These are phyloP conservation scores for Loripinus fragilis DNA, from an alignment of 2,888 invertebrate species.

Conservation along the genomic window DNA sequence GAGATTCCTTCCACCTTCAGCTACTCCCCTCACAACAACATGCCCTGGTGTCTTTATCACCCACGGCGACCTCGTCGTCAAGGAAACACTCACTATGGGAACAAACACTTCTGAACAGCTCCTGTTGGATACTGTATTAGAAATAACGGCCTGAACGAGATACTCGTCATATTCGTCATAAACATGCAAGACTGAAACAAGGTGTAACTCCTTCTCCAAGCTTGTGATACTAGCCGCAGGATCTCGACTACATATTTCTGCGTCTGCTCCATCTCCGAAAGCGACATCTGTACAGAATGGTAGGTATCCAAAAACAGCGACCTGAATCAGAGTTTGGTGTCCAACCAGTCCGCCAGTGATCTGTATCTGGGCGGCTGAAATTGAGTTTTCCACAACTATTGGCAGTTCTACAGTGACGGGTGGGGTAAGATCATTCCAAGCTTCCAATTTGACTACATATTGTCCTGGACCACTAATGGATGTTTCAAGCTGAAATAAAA, in stretches of 20 bases:
- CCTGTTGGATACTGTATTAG: slow-evolving; percentile 66
- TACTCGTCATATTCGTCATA: slow-evolving; percentile 66
- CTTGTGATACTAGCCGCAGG: neutral
- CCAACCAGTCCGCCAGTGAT: slow-evolving; percentile 60
- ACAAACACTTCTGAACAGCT: slow-evolving; percentile 54
- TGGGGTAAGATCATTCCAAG: slow-evolving; percentile 69
- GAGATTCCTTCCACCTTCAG: slow-evolving; percentile 72
- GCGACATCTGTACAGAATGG: slow-evolving; percentile 59
- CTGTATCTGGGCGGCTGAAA: slow-evolving; percentile 53
- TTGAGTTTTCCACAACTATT: slow-evolving; percentile 65
- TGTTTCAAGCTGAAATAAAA: slow-evolving; percentile 64
- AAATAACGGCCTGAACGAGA: slow-evolving; percentile 69
- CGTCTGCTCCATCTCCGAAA: slow-evolving; percentile 69
- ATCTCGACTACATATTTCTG: slow-evolving; percentile 21
- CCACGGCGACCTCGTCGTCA: slow-evolving; percentile 60
- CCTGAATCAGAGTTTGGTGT: slow-evolving; percentile 54
- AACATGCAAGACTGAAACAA: slow-evolving; percentile 48
- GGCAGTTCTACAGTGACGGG: slow-evolving; percentile 54
- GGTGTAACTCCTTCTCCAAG: slow-evolving; percentile 9
- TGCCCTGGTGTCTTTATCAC: slow-evolving; percentile 56
- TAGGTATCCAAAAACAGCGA: slow-evolving; percentile 61
- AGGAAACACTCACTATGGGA: slow-evolving; percentile 64
- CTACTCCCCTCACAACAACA: slow-evolving; percentile 69
- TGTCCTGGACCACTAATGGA: slow-evolving; percentile 58
- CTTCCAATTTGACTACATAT: slow-evolving; percentile 61